Evolutionary conservation across 37 sponge, comb jelly and placozoan genomes (phyloP).

Genomic region (Halisarca cf. caerulea): DNA sequence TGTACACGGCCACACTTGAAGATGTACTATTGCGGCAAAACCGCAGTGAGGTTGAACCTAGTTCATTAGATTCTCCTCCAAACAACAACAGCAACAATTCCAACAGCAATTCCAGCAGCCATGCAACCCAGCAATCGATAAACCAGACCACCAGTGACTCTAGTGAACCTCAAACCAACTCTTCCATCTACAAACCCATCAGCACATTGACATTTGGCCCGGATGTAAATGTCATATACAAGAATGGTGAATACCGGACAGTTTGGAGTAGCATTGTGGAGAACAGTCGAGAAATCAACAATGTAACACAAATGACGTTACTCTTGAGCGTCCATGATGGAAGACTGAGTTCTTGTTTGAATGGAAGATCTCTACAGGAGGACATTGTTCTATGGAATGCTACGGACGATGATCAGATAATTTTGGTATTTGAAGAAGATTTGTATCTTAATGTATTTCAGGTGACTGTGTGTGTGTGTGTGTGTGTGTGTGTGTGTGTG

Average conservation of each 20-base stretch:
- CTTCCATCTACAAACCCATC: not conserved
- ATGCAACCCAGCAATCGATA: not conserved
- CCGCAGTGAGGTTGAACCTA: not conserved
- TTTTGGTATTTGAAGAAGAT: conserved; percentile 10
- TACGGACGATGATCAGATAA: not conserved
- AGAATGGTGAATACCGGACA: not conserved
- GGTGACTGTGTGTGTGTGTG: not conserved
- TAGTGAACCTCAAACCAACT: not conserved
- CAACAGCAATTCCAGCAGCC: not conserved
- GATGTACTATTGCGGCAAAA: too few relatives aligned
- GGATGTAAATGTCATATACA: conserved; percentile 10
- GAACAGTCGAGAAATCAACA: not conserved
- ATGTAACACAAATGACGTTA: conserved; percentile 29
- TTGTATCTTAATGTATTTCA: conserved; percentile 7
- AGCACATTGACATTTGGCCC: not conserved
- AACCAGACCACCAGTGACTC: not conserved
- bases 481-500: not conserved
- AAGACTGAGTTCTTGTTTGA: conserved; percentile 45
- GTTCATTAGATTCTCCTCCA: not conserved
- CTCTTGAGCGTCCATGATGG: conserved; percentile 45
- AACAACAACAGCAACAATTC: not conserved
- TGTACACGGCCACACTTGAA: not conserved
- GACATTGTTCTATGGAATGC: conserved; percentile 8
- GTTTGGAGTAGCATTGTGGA: not conserved
- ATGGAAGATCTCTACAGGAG: conserved; percentile 32